Conservation (phyloP, 2,113 vertebrate species). For the Forbesichthys agassizii region DNA sequence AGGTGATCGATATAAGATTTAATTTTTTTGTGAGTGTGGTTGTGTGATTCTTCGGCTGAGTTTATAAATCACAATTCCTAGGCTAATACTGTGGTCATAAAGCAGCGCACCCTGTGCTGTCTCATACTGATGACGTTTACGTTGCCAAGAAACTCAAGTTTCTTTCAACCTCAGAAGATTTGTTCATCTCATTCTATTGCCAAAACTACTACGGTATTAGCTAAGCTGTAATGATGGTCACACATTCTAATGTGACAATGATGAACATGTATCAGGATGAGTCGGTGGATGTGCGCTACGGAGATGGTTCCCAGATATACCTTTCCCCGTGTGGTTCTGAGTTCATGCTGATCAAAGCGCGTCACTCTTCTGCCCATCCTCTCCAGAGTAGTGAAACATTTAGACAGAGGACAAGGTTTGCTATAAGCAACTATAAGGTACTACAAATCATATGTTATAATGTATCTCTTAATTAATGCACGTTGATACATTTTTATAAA, state of each 20-base stretch:
- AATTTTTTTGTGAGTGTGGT: too few species aligned
- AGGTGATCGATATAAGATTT: too few species aligned
- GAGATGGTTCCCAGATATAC: conserved; percentile 74
- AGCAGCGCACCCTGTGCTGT: not conserved
- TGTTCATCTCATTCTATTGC: too few species aligned
- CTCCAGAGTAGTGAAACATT: conserved; percentile 67
- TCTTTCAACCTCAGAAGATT: too few species aligned
- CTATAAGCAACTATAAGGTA: conserved; percentile 81
- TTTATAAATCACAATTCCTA: not conserved
- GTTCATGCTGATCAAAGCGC: conserved; percentile 75
- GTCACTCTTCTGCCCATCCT: conserved; percentile 65
- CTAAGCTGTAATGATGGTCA: conserved; percentile 38
- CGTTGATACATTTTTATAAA: not conserved
- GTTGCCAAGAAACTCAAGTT: not conserved
- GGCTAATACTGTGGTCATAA: not conserved
- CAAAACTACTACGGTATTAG: too few species aligned
- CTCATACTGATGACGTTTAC: not conserved
- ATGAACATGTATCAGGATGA: conserved; percentile 83
- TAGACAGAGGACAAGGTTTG: conserved; percentile 84
- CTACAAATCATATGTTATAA: not conserved
- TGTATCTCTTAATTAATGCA: not conserved
- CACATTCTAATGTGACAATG: conserved; percentile 27
- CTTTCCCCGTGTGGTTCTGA: conserved; percentile 87
- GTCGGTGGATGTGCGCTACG: conserved; percentile 79
- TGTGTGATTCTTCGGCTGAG: too few species aligned